Evolutionary conservation across 1,140 invertebrate genomes (phyloP).

Genomic region (Cephus cinctus): DNA sequence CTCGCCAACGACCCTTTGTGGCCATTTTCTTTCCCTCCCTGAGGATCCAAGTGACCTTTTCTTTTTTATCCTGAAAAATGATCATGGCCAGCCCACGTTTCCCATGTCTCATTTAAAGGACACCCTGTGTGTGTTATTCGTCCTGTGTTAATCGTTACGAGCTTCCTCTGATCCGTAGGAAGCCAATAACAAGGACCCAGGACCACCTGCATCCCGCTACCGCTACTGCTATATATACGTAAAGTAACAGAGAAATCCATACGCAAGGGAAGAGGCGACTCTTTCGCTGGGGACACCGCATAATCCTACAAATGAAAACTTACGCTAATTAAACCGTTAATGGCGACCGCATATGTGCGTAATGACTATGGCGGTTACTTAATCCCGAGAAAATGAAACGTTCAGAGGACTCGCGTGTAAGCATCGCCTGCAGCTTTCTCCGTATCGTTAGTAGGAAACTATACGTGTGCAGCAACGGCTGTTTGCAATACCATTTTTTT

Average conservation of each 20-base stretch:
- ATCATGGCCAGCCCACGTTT: too few relatives aligned
- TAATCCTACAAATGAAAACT: conserved; percentile 54
- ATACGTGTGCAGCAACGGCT: too few relatives aligned
- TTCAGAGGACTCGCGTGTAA: conserved; percentile 9
- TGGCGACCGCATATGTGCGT: conserved; percentile 46
- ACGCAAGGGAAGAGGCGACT: neutral
- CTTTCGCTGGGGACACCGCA: conserved; percentile 2
- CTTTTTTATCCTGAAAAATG: too few relatives aligned
- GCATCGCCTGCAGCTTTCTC: conserved; percentile 5
- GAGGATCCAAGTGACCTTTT: too few relatives aligned
- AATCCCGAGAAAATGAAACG: conserved; percentile 54
- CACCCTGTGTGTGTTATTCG: too few relatives aligned
- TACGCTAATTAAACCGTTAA: conserved; percentile 56
- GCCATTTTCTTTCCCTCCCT: neutral
- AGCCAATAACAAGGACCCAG: neutral
- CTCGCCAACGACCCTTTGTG: neutral
- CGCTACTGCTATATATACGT: neutral
- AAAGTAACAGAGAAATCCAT: neutral
- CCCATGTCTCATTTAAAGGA: too few relatives aligned
- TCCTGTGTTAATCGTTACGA: neutral
- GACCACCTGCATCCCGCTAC: neutral
- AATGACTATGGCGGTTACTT: conserved; percentile 49
- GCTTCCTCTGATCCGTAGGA: neutral
- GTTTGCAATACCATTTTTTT: too few relatives aligned
- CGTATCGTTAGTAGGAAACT: too few relatives aligned